phyloP scores from a whole-genome alignment of 2,888 invertebrate species.

The Thymelicus sylvestris region DNA sequence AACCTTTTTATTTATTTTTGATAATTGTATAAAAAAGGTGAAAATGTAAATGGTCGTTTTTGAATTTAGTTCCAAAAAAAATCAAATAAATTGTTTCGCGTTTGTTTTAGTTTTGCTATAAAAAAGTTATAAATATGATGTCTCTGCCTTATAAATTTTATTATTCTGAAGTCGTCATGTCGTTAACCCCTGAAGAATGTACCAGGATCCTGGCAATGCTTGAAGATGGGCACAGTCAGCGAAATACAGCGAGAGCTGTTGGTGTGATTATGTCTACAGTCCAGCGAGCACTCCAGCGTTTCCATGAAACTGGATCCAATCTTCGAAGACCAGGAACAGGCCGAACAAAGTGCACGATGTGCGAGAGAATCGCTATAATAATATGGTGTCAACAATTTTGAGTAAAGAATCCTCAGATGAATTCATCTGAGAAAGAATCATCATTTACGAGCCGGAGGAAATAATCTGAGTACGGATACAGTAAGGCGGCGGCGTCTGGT shows the following conservation, averaged over 20 bases:
- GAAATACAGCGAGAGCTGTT: slow-evolving; percentile 19
- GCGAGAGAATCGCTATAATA: neutral
- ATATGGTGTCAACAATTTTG: neutral
- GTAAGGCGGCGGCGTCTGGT: neutral
- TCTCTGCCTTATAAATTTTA: neutral
- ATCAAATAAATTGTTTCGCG: neutral
- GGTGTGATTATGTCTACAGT: slow-evolving; percentile 5
- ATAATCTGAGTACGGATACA: neutral
- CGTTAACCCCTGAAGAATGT: slow-evolving; percentile 28
- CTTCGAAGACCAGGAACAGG: slow-evolving; percentile 22
- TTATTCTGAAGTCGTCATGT: neutral
- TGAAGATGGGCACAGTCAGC: slow-evolving; percentile 20
- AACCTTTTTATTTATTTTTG: neutral
- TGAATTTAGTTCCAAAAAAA: neutral
- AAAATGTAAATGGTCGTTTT: neutral
- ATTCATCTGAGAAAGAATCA: neutral
- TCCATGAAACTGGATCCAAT: slow-evolving; percentile 21
- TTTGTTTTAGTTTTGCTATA: neutral
- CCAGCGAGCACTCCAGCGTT: slow-evolving; percentile 27
- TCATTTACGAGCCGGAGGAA: slow-evolving; percentile 2
- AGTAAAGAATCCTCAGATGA: neutral
- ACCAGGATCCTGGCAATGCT: slow-evolving; percentile 31
- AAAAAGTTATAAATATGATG: neutral
- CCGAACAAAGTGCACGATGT: slow-evolving; percentile 8
- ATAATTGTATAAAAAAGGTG: neutral